Evolutionary conservation across 2,888 invertebrate genomes (phyloP), one percentile per base, ranked within the genome.

Genomic region (Nymphalis polychloros): DNA sequence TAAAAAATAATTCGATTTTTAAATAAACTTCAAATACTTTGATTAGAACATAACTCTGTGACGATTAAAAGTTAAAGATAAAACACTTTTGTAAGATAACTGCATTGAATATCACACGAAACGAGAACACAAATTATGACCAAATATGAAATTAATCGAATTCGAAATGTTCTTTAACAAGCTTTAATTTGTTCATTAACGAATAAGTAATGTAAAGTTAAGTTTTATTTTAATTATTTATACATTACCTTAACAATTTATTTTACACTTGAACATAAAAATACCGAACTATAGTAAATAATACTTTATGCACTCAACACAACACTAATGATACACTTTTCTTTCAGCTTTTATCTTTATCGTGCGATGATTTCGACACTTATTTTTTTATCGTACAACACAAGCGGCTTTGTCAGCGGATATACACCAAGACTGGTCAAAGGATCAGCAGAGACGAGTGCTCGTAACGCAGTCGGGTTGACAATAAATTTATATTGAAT

Each of bases 401-500:
- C 49, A 35, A n/a, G 35, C 46, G 47, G 53, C 19, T 17, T 17
- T 59, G 8, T 47, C 63, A 52, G 59, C 57, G 46, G 48, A 63
- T 55, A 65, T 61, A 41, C 64, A 27, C 49, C 59, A 20, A 64
- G 64, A 68, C 61, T 68, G 66, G 66, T 49, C 57, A 55, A 75
- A 73, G 75, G 75, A 75, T 76, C 72, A 77, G 63, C 59, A 66
- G 79, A 82, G 83, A 81, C 85, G 84, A 78, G 84, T 82, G 85
- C 80, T 75, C 86, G 81, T 83, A 82, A 80, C 81, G 80, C 75
- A 73, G 80, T 61, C 84, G 78, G 75, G 79, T 79, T 82, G 79
- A 86, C 86, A 88, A 88, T 89, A 89, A 88, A 85, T 85, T 86
- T 79, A 86, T 85, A 85, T 85, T 83, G 86, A 83, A 81, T 76